Evolutionary conservation across 1,140 invertebrate genomes (phyloP).

Genomic region (Babylonia areolata): DNA sequence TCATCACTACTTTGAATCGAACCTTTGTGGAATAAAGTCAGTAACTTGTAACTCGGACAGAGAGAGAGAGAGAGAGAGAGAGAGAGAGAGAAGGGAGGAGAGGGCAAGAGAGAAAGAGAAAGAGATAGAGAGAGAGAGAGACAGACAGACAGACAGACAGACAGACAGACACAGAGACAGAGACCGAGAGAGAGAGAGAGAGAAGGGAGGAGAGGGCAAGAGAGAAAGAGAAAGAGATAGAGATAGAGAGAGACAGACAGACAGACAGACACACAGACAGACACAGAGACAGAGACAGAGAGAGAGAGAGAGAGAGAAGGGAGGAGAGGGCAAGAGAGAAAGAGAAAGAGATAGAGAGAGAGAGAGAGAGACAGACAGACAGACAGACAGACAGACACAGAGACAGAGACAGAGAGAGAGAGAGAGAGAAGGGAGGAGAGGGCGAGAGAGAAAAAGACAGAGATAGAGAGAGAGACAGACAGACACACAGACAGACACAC

Average conservation of each 20-base stretch:
- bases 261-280: slow-evolving; percentile 8
- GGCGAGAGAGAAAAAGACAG: not conserved
- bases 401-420: not conserved
- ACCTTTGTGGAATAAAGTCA: too few relatives aligned
- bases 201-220: not conserved
- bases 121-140: not conserved
- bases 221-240: not conserved
- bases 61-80: too few relatives aligned
- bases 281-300: slow-evolving; percentile 29
- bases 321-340: slow-evolving; percentile 11
- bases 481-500: not conserved
- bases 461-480: not conserved
- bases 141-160: not conserved
- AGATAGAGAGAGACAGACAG: not conserved
- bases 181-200: slow-evolving; percentile 13
- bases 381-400: slow-evolving; percentile 2
- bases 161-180: slow-evolving; percentile 1
- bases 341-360: slow-evolving; percentile 8
- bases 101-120: not conserved
- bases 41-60: too few relatives aligned
- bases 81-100: not conserved
- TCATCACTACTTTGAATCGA: too few relatives aligned
- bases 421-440: not conserved
- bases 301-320: not conserved
- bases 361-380: not conserved